Base-by-base conservation (phyloP, 2,888 invertebrate species). In the Petrolisthes cinctipes region DNA sequence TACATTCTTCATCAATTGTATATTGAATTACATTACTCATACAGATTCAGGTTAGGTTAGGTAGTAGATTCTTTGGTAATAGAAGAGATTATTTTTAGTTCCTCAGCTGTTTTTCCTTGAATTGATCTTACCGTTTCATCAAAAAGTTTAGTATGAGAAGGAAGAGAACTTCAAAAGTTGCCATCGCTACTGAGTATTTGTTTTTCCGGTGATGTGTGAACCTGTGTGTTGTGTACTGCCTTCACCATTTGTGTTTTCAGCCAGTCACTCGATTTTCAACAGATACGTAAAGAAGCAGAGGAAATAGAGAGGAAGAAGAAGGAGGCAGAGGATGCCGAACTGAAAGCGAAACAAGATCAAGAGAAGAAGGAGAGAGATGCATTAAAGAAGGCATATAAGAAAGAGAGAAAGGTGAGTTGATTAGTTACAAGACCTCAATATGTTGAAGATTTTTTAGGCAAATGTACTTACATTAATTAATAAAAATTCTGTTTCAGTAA, bases 291-390 rank as follows among this genome's bases (percentile, higher is more conserved):
- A 78, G 86, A 84, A 53, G 90, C 83, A 54, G 88, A 89, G 81
- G 89, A 90, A 66, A 82, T 75, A 14, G 82, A 86, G 61, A 89
- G 86, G 57, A 84, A 82, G 81, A 87, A 90, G 68, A 81, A 73
- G 53, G 90, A 88, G 68, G 90, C 86, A 23, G 90, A 89, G 84
- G 89, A 91, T 17, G 85, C 88, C 5, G 89, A 89, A 73, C 83
- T 78, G 66, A 87, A 76, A 80, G 91, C 89, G 51, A 89, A 86
- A 66, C 85, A 87, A 37, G 91, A 86, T 11, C 61, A 71, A 23
- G 90, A 90, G 76, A 90, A 90, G 85, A 90, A 90, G 61, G 89
- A 89, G 73, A 81, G 91, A 82, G 90, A 90, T 23, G 84, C 80
- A 20, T 56, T 90, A 23, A 91, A 91, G 79, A 90, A 90, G 66